Conservation (phyloP, 2,113 vertebrate species). For the Phylloscopus trochilus region DNA sequence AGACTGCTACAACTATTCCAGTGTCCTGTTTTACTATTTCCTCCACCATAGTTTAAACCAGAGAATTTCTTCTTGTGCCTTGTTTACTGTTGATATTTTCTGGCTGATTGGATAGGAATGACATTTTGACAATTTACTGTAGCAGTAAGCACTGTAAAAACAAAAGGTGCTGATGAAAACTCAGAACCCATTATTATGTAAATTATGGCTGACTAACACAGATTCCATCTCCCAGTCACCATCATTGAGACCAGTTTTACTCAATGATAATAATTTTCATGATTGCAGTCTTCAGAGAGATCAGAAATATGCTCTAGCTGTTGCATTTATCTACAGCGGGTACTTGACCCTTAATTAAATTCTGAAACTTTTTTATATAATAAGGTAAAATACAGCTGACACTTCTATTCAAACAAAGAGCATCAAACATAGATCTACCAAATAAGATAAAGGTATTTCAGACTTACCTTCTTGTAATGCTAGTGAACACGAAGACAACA, state of each 20-base stretch:
- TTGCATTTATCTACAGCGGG: slow-evolving; percentile 82
- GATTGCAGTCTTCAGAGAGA: slow-evolving; percentile 89
- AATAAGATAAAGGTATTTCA: slow-evolving; percentile 79
- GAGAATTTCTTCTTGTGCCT: slow-evolving; percentile 78
- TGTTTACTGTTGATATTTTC: slow-evolving; percentile 87
- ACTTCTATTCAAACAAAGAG: slow-evolving; percentile 78
- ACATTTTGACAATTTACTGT: slow-evolving; percentile 93
- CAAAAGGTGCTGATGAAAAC: slow-evolving; percentile 93
- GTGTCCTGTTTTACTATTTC: slow-evolving; percentile 44
- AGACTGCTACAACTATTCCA: neutral
- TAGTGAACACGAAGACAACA: slow-evolving; percentile 62
- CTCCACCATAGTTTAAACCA: slow-evolving; percentile 74
- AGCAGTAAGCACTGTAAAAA: slow-evolving; percentile 86
- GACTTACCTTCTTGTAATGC: slow-evolving; percentile 72
- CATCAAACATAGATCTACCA: slow-evolving; percentile 70
- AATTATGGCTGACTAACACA: slow-evolving; percentile 87
- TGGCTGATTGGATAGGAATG: slow-evolving; percentile 87
- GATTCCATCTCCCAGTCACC: slow-evolving; percentile 84
- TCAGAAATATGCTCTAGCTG: slow-evolving; percentile 83
- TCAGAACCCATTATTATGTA: slow-evolving; percentile 93
- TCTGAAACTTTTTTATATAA: slow-evolving; percentile 86
- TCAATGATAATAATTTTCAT: slow-evolving; percentile 93
- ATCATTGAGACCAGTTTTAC: slow-evolving; percentile 82
- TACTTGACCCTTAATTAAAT: slow-evolving; percentile 91
- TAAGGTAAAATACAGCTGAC: slow-evolving; percentile 88